Evolutionary conservation across 2,797 vertebrate genomes (phyloP).

Genomic region (Morus bassanus): DNA sequence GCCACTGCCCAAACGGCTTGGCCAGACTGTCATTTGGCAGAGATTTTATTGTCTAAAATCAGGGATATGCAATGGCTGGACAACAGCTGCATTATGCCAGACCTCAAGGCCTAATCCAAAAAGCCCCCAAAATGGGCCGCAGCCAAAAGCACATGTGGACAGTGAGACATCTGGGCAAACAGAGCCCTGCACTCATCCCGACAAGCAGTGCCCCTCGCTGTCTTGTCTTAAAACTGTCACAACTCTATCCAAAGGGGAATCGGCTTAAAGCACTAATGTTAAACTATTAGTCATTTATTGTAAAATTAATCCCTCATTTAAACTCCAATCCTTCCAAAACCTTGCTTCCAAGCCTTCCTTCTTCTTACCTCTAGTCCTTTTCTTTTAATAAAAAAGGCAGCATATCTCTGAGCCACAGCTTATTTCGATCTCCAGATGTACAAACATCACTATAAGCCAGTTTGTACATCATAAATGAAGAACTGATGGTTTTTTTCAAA

Average conservation of each 20-base stretch:
- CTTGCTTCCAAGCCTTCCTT: neutral
- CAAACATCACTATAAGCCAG: slow-evolving; percentile 53
- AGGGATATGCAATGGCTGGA: neutral
- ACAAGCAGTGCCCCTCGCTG: neutral
- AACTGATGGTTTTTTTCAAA: slow-evolving; percentile 55
- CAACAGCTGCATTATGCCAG: slow-evolving; percentile 31
- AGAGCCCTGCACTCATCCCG: neutral
- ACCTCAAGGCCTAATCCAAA: neutral
- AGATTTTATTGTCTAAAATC: neutral
- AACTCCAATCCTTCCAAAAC: slow-evolving; percentile 10
- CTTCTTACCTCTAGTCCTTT: slow-evolving; percentile 23
- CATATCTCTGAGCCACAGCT: neutral
- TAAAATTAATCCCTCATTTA: slow-evolving; percentile 34
- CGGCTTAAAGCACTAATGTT: neutral
- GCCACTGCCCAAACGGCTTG: neutral
- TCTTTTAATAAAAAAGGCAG: slow-evolving; percentile 57
- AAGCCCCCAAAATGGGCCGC: neutral
- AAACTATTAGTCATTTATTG: slow-evolving; percentile 35
- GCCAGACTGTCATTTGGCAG: slow-evolving; percentile 36
- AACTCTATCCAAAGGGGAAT: neutral
- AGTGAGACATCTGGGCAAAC: slow-evolving; percentile 11
- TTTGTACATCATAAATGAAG: slow-evolving; percentile 61
- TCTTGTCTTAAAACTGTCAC: neutral
- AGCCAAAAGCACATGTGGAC: slow-evolving; percentile 11
- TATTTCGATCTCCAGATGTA: slow-evolving; percentile 63